These are phyloP conservation scores for Oryzias curvinotus DNA, from an alignment of 2,113 vertebrate genomes.

Conservation along the genomic window DNA sequence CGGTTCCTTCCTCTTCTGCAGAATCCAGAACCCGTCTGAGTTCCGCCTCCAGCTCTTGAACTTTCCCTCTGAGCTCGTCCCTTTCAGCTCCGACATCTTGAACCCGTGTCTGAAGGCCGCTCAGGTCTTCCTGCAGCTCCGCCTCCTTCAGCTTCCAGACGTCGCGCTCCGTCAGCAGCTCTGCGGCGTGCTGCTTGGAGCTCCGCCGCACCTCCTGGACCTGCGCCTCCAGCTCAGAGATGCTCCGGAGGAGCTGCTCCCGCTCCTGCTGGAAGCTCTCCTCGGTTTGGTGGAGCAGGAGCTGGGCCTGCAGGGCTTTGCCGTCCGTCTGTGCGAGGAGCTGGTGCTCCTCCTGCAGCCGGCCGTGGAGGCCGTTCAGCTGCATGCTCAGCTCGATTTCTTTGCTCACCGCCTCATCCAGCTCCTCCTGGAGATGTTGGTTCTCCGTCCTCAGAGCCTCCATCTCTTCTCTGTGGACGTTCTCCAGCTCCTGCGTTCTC, in stretches of 20 bases:
- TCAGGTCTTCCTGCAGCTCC: slow-evolving; percentile 66
- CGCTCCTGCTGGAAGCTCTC: slow-evolving; percentile 77
- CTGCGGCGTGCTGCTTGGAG: slow-evolving; percentile 57
- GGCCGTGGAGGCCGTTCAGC: slow-evolving; percentile 73
- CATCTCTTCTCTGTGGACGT: slow-evolving; percentile 70
- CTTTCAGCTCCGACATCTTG: slow-evolving; percentile 64
- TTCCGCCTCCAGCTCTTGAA: slow-evolving; percentile 69
- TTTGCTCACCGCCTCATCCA: slow-evolving; percentile 55
- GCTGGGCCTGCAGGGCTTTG: slow-evolving; percentile 56
- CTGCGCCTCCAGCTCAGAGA: slow-evolving; percentile 65
- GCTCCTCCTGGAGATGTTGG: slow-evolving; percentile 77
- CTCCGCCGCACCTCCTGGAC: slow-evolving; percentile 52
- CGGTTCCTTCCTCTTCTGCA: slow-evolving; percentile 32
- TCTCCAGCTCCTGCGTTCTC: slow-evolving; percentile 68
- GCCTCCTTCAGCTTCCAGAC: slow-evolving; percentile 67
- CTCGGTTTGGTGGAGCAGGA: slow-evolving; percentile 67
- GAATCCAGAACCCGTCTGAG: slow-evolving; percentile 12
- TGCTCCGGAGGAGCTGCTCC: slow-evolving; percentile 63
- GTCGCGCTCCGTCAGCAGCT: slow-evolving; percentile 73
- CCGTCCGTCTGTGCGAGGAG: slow-evolving; percentile 54
- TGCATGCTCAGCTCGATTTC: slow-evolving; percentile 74
- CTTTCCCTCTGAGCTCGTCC: slow-evolving; percentile 58
- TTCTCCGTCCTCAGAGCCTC: slow-evolving; percentile 73
- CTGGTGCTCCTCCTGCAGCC: slow-evolving; percentile 65
- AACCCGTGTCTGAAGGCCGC: slow-evolving; percentile 67